A percentile compares a stretch with the other conserved stretches of the same genome.
phyloP scores from a whole-genome alignment of 2,888 invertebrate genomes.

The Melinaea marsaeus region DNA sequence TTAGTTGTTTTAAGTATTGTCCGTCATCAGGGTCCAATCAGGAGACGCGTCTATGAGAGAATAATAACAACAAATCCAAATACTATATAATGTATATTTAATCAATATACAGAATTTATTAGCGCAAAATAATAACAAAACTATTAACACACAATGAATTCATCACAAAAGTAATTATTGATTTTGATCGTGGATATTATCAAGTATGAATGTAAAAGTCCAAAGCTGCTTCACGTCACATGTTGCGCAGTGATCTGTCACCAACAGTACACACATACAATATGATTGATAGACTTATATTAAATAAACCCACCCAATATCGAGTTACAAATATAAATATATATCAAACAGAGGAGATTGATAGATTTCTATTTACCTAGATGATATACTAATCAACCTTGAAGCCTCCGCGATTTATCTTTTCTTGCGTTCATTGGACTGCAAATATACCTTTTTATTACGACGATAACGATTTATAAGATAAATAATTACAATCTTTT shows the following conservation, averaged over 20 bases:
- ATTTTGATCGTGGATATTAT: constrained; percentile 13
- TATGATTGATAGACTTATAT: constrained; percentile 71
- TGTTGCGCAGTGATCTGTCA: constrained; percentile 67
- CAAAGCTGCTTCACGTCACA: constrained; percentile 46
- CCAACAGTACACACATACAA: constrained; percentile 49
- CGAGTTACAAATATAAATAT: constrained; percentile 69
- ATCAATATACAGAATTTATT: too few relatives aligned
- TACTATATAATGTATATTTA: too few relatives aligned
- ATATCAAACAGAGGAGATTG: constrained; percentile 64
- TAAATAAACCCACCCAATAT: constrained; percentile 72
- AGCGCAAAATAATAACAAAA: too few relatives aligned
- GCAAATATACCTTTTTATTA: constrained; percentile 26
- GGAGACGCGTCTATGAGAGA: too few relatives aligned
- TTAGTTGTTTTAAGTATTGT: too few relatives aligned
- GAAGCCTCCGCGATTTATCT: constrained; percentile 18
- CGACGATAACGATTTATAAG: constrained; percentile 15
- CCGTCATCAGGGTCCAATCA: too few relatives aligned
- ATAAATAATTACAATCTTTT: constrained; percentile 58
- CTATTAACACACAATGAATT: neutral
- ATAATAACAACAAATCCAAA: too few relatives aligned
- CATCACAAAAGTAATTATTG: neutral
- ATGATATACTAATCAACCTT: constrained; percentile 21
- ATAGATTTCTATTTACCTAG: constrained; percentile 51
- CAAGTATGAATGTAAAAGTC: constrained; percentile 31
- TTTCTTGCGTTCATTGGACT: neutral